Base-by-base conservation (phyloP, 2,113 vertebrate species). In the Anas platyrhynchos region DNA sequence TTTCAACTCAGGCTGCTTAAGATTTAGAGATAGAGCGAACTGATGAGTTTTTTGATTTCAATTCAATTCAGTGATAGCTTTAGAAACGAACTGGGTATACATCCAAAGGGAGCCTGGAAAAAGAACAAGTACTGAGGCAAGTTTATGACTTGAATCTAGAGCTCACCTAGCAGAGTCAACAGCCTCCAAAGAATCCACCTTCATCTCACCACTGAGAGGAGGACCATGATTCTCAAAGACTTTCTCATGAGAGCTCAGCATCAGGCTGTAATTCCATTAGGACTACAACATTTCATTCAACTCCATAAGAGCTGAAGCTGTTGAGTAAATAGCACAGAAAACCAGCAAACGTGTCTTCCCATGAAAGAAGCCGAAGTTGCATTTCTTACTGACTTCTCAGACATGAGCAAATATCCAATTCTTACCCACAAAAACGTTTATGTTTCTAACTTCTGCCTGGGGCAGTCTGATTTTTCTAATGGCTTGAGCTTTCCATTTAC, bases 1-100 rank as follows among this genome's bases (percentile, higher is more conserved):
- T 8, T 27, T 34, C 85, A 72, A 88, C 6, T 59, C 16, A 22
- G 9, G 13, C 0, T 2, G 21, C 0, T 0, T 18, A 8, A 59
- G 10, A 25, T 32, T 73, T 61, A 73, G 16, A 16, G 23, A 86
- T 9, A 73, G 7, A 46, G 43, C 20, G 21, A 92, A 66, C 26
- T 38, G 16, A 63, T 32, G 20, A 43, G 26, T 3, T 83, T 75
- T 84, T 50, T 50, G 2, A 63, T 13, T 56, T 68, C 7, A 41
- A 48, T 6, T n/a, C 43, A 66, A 34, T 34, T 34, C 34, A 34
- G 16, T 34, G 21, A 59, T 13, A 80, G 43, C 27, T 88, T 29
- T 25, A 76, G 29, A 76, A 91, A 83, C 18, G 2, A 41, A 52
- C 31, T 27, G 34, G n/a, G 14, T 14, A 56, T 2, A 50, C 7